Conservation (phyloP, 2,797 vertebrate genomes). For the Macropodus opercularis region DNA sequence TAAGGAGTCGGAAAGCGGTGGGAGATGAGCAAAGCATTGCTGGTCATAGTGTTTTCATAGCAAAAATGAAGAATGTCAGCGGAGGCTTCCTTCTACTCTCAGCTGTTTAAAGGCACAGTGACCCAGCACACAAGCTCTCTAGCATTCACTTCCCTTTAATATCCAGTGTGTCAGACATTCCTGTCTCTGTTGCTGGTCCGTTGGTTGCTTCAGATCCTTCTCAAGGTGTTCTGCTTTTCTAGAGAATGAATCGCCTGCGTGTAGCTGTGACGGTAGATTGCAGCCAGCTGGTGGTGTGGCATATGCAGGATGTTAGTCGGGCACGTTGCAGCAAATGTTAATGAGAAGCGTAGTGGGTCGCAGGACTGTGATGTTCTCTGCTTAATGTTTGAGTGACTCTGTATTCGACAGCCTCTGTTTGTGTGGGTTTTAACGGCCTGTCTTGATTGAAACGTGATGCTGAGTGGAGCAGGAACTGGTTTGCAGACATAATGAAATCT, state of each 20-base stretch:
- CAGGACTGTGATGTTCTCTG: background rate
- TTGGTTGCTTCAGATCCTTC: background rate
- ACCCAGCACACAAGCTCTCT: background rate
- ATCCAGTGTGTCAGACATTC: too few relatives aligned
- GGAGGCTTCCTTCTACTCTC: background rate
- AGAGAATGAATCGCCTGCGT: conserved; percentile 3
- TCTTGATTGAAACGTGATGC: background rate
- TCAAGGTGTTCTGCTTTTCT: background rate
- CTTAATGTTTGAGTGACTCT: background rate
- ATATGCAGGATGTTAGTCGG: conserved; percentile 57
- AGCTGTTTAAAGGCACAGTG: background rate
- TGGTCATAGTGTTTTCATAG: background rate
- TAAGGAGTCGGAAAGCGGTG: too few relatives aligned
- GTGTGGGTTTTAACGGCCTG: background rate
- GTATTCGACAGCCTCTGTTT: background rate
- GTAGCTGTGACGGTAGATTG: background rate
- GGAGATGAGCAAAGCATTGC: fast-evolving
- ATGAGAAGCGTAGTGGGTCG: background rate
- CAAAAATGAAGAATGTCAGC: background rate
- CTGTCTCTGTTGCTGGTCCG: background rate
- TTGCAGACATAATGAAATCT: background rate
- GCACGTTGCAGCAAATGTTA: background rate
- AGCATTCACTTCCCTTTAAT: background rate
- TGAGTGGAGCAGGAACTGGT: background rate
- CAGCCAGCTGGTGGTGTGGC: conserved; percentile 59